A percentile compares a stretch with the other conserved stretches of the same genome.
phyloP scores from a whole-genome alignment of 1,140 invertebrate genomes.

The Coenobita brevimanus region DNA sequence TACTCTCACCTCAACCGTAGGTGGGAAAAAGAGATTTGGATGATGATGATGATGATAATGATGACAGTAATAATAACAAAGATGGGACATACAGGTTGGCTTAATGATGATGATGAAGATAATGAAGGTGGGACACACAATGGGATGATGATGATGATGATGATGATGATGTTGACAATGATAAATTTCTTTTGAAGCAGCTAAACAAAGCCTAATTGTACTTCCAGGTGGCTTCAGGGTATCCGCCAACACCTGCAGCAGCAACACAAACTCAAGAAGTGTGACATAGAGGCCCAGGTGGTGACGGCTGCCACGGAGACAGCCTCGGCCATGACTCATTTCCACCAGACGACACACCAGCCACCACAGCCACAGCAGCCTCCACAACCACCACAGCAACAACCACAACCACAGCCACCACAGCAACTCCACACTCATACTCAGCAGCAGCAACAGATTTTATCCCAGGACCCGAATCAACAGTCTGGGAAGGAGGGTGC shows the following conservation, averaged over 20 bases:
- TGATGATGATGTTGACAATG: no score
- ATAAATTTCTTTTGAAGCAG: no score
- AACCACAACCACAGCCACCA: neutral
- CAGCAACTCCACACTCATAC: neutral
- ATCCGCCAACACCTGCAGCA: conserved; percentile 64
- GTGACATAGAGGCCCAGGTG: conserved; percentile 66
- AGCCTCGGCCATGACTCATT: conserved; percentile 41
- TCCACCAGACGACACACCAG: conserved; percentile 47
- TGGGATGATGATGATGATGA: no score
- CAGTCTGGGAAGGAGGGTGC: conserved; percentile 9
- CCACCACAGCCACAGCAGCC: conserved; percentile 33
- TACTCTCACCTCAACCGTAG: no score
- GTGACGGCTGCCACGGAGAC: conserved; percentile 56
- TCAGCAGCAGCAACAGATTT: neutral
- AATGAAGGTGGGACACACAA: no score
- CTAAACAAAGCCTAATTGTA: no score
- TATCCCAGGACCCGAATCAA: conserved; percentile 14
- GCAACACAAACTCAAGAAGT: conserved; percentile 68
- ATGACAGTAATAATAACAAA: no score
- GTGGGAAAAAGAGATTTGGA: no score
- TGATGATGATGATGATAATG: no score
- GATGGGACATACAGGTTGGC: no score
- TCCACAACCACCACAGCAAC: conserved; percentile 16
- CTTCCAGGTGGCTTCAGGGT: conserved; percentile 61
- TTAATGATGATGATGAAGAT: no score